These are phyloP conservation scores for Neosalanx taihuensis DNA, from an alignment of 2,797 vertebrate species.

Conservation along the genomic window DNA sequence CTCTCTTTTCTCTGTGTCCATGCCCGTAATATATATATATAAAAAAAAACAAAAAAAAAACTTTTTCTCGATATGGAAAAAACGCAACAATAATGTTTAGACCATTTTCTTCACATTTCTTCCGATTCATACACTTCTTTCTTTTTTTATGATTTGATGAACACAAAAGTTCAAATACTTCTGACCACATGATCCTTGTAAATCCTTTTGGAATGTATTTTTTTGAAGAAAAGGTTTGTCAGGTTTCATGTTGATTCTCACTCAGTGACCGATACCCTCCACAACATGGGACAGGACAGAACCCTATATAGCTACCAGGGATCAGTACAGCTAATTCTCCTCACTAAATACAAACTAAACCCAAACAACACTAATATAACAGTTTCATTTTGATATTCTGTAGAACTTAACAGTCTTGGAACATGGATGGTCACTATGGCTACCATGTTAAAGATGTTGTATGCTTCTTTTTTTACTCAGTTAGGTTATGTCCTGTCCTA, in stretches of 20 bases:
- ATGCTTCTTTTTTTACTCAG: no score
- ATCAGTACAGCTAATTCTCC: neutral
- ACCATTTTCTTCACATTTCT: conserved; percentile 56
- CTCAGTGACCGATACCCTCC: conserved; percentile 40
- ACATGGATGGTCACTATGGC: neutral
- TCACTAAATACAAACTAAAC: neutral
- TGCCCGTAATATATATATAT: conserved; percentile 50
- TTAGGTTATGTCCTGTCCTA: conserved; percentile 23
- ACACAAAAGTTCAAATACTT: conserved; percentile 59
- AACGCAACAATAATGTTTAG: conserved; percentile 47
- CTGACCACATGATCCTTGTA: conserved; percentile 54
- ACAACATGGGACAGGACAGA: conserved; percentile 18
- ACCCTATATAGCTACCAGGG: neutral
- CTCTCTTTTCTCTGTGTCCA: conserved; percentile 49
- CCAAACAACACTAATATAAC: neutral
- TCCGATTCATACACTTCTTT: neutral
- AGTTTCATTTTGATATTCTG: neutral
- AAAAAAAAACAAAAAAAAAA: conserved; percentile 30
- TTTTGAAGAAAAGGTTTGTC: conserved; percentile 67
- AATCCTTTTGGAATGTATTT: conserved; percentile 76
- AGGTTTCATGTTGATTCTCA: conserved; percentile 50
- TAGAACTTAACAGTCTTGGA: neutral
- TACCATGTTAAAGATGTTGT: neutral
- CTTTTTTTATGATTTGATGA: conserved; percentile 43
- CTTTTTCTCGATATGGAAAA: conserved; percentile 62